Evolutionary conservation across 2,888 invertebrate species (phyloP).

Genomic region (Chesias legatella): DNA sequence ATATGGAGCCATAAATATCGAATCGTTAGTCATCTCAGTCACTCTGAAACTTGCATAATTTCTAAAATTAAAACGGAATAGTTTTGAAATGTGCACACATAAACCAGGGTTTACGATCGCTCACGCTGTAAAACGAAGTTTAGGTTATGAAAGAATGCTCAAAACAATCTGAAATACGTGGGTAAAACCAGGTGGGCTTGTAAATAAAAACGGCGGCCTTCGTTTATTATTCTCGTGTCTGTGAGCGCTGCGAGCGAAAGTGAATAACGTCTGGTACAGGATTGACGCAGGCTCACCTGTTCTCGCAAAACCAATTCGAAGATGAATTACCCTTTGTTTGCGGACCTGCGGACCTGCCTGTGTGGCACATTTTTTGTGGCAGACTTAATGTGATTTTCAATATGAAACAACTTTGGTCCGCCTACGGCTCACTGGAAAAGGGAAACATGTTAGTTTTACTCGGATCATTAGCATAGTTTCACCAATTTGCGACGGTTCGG

Average conservation of each 20-base stretch:
- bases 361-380: constrained; percentile 54
- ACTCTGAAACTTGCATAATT: constrained; percentile 50
- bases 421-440: neutral
- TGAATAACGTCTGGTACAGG: constrained; percentile 50
- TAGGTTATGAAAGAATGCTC: constrained; percentile 67
- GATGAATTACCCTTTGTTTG: constrained; percentile 72
- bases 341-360: constrained; percentile 46
- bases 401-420: constrained; percentile 24
- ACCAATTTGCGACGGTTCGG: constrained; percentile 60
- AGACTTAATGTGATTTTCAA: constrained; percentile 46
- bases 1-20: neutral
- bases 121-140: constrained; percentile 58
- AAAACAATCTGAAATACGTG: constrained; percentile 61
- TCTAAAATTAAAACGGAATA: constrained; percentile 57
- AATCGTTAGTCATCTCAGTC: constrained; percentile 3
- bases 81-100: constrained; percentile 61
- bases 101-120: constrained; percentile 63
- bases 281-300: constrained; percentile 66
- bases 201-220: constrained; percentile 62
- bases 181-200: constrained; percentile 64
- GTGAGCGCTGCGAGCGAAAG: constrained; percentile 59
- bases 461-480: constrained; percentile 54
- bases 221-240: constrained; percentile 53
- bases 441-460: constrained; percentile 29
- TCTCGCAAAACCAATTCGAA: constrained; percentile 63